Percentiles rank a stretch among this genome's conserved stretches.
Evolutionary conservation across 2,797 vertebrate species (phyloP).

Genomic region (Capromys pilorides): DNA sequence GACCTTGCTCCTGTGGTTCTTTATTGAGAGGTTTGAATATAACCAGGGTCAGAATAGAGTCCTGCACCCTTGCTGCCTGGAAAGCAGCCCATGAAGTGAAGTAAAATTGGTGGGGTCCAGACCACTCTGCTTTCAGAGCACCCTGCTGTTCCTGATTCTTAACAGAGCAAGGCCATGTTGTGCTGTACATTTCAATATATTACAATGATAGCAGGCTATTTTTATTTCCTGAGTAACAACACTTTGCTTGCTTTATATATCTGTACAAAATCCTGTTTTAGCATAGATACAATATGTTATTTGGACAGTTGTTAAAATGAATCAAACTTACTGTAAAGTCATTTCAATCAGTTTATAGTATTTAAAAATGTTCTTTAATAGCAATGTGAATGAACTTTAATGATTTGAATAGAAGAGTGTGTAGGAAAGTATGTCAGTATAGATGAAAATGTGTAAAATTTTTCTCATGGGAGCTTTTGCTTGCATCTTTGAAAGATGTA

Average conservation of each 20-base stretch:
- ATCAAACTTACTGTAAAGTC: neutral
- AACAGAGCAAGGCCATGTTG: neutral
- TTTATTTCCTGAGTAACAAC: conserved; percentile 11
- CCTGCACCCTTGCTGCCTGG: neutral
- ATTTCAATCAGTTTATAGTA: conserved; percentile 38
- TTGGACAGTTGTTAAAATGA: conserved; percentile 18
- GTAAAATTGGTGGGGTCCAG: neutral
- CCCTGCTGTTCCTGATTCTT: neutral
- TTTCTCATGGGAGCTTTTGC: neutral
- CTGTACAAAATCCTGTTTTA: conserved; percentile 28
- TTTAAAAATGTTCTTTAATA: conserved; percentile 15
- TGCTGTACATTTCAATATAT: neutral
- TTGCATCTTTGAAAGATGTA: conserved; percentile 30
- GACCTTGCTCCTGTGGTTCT: conserved; percentile 36
- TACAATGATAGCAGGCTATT: neutral
- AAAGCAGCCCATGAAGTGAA: neutral
- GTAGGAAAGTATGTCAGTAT: neutral
- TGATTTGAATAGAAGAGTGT: neutral
- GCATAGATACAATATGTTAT: neutral
- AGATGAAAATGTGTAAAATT: neutral
- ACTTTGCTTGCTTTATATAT: conserved; percentile 21
- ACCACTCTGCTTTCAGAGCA: conserved; percentile 14
- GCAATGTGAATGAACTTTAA: conserved; percentile 13
- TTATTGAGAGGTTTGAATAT: conserved; percentile 43
- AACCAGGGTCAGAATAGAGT: conserved; percentile 59